Base-by-base conservation (phyloP, 2,113 vertebrate species). In the Azemiops feae region DNA sequence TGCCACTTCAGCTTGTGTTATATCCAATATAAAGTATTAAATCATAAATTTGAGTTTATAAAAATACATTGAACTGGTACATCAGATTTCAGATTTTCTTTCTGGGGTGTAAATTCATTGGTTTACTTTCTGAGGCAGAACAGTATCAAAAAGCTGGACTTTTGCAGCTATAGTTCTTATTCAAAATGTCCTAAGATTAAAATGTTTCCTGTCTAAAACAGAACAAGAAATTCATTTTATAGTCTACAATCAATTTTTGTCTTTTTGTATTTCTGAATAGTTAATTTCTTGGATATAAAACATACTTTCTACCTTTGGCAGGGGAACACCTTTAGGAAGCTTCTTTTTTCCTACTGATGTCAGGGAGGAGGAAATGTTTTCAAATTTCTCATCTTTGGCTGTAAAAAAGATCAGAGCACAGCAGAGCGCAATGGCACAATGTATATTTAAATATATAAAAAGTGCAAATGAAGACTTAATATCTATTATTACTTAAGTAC, bases 401-500 rank as follows among this genome's bases (percentile, higher is more conserved):
- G 30, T 39, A 22, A 57, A 81, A 85, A 54, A 20, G 47, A 34
- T 14, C 16, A 34, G 43, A 23, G 30, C 20, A 89, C 22, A 14
- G 12, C 12, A 85, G 43, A 69, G 30, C 64, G 45, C 16, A 89
- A 69, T 52, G 39, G 58, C 54, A 52, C n/a, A 47, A 91, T 58
- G 50, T 12, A 23, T 52, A 53, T 93, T 91, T 89, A 91, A 89
- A 91, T 91, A 11, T 91, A 74, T n/a, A 3, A 60, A 86, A 53
- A 45, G 22, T 30, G 45, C 9, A 34, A 69, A 74, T 39, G 43
- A 93, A 85, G 58, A 43, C 52, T 74, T 25, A 54, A 16, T 58
- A 23, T 69, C 43, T 58, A 5, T 47, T 81, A 85, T 16, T 57
- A 18, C 53, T 60, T 14, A 43, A 81, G 39, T 50, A 85, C 53